Evolutionary conservation across 1,140 invertebrate genomes (phyloP).

Genomic region (Pseudachorutes palmiensis): DNA sequence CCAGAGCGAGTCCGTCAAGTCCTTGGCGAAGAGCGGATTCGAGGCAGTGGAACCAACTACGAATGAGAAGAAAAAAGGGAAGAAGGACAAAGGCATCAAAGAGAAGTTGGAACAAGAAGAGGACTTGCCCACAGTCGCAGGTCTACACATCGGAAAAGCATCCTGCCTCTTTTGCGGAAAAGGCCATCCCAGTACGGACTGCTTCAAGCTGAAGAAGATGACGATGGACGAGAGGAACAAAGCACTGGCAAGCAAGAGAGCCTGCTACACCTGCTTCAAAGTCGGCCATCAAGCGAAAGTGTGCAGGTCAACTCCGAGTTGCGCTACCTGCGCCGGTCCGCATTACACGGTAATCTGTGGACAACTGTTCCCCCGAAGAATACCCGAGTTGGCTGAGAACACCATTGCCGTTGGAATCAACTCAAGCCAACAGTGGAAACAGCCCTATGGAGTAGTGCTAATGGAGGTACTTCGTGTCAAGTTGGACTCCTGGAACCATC

Average conservation of each 20-base stretch:
- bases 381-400: background rate
- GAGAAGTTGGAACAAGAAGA: conserved; percentile 7
- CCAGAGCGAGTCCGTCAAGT: no score
- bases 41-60: no score
- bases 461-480: background rate
- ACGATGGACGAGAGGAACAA: background rate
- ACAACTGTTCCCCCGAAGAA: no score
- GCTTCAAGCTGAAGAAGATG: background rate
- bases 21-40: no score
- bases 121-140: conserved; percentile 11
- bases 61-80: no score
- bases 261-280: conserved; percentile 13
- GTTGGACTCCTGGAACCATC: background rate
- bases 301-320: conserved; percentile 9
- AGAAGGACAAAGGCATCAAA: background rate
- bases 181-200: conserved; percentile 1
- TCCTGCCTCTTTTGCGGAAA: conserved; percentile 13
- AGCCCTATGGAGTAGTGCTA: background rate
- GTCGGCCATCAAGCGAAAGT: background rate
- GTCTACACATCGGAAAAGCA: background rate
- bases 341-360: conserved; percentile 15
- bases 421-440: background rate
- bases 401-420: background rate
- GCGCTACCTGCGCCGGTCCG: background rate
- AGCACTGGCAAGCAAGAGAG: background rate